Evolutionary conservation across 2,113 vertebrate species (phyloP), one percentile per base, ranked within the genome.

Genomic region (Todiramphus chloris): DNA sequence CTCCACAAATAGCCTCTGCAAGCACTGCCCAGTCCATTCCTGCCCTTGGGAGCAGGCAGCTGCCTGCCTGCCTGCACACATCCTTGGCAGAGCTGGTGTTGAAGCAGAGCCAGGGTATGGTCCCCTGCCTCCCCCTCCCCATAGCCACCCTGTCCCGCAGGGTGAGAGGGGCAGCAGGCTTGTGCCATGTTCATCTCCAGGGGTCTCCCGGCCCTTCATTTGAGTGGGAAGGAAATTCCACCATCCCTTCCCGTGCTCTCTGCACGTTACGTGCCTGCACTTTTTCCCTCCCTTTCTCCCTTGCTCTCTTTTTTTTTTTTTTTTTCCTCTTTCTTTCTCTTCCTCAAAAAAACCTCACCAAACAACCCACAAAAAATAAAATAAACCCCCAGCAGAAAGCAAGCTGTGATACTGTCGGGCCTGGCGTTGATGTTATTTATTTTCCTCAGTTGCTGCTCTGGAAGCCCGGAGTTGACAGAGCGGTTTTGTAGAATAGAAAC

Each of bases 401-500:
- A 97, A 96, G 97, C 97, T 89, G 96, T 81, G 97, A 95, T 95
- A 97, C 97, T 98, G 98, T 98, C 97, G 98, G 98, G 98, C 98
- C 98, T 97, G 97, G 98, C 97, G 95, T 98, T 98, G 98, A 98
- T 98, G 98, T 99, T 99, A 99, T 99, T 99, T 99, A 99, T 99
- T 99, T 99, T 99, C 99, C 98, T 99, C 99, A 99, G 98, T 98
- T 98, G 98, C 98, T 98, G 98, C 99, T 98, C 99, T 98, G 98
- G 98, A 99, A 98, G 99, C 99, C 98, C 75, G 87, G 98, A 99
- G 98, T 99, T 99, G 99, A 99, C 99, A 99, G 99, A 99, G 99
- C 99, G 99, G 99, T 99, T 99, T 99, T 99, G 99, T 99, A 99
- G 99, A 99, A 99, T 99, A 99, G 99, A 99, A 99, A 99, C 99